Conservation (phyloP, 2,113 vertebrate species). For the Oreochromis tanganicae region DNA sequence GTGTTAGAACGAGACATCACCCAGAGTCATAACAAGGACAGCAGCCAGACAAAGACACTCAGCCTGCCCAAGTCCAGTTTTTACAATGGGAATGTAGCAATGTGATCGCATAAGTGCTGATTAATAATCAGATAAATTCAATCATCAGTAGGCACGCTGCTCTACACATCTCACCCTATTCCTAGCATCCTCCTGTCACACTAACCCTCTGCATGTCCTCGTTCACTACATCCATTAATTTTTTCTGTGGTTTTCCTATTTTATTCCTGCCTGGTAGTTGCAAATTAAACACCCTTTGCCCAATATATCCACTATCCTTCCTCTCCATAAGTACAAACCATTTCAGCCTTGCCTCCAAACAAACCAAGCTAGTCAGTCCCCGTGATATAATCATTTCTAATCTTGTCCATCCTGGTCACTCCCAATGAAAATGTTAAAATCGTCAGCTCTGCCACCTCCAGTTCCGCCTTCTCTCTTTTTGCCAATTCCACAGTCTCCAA, state of each 20-base stretch:
- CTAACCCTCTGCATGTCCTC: not conserved
- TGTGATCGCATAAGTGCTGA: not conserved
- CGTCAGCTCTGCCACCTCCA: not conserved
- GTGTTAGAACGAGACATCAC: constrained; percentile 56
- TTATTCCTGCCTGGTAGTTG: not conserved
- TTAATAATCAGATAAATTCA: not conserved
- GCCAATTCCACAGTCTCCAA: not conserved
- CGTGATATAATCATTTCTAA: not conserved
- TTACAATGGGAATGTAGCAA: not conserved
- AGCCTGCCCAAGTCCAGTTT: not conserved
- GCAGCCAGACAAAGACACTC: not conserved
- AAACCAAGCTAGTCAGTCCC: not conserved
- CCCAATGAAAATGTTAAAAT: not conserved
- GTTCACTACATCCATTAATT: not conserved
- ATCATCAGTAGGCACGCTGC: not conserved
- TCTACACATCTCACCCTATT: not conserved
- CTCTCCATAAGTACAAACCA: not conserved
- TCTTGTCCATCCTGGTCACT: not conserved
- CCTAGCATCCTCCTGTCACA: not conserved
- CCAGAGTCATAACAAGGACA: not conserved
- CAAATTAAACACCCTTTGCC: not conserved
- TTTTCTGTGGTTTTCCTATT: not conserved
- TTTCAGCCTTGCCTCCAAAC: not conserved
- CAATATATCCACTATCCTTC: not conserved
- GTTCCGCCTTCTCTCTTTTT: not conserved